A percentile compares a stretch with the other conserved stretches of the same genome.
phyloP scores from a whole-genome alignment of 2,888 invertebrate genomes.

The Azorinus chamasolen region DNA sequence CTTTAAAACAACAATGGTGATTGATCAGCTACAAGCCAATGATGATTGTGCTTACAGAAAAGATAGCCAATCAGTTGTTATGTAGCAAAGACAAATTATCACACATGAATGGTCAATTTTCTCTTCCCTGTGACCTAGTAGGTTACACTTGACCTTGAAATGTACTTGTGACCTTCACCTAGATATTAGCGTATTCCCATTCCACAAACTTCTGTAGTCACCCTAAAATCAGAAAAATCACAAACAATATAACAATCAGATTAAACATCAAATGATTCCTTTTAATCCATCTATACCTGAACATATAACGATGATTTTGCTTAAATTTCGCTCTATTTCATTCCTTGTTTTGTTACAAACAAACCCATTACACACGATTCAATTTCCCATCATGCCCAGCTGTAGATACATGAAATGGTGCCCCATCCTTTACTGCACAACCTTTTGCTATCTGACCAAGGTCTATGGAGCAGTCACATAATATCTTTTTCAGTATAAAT shows the following conservation, averaged over 20 bases:
- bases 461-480: no score
- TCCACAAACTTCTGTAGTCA: constrained; percentile 81
- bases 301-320: no score
- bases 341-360: no score
- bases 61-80: constrained; percentile 62
- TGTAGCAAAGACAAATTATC: constrained; percentile 63
- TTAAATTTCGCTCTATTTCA: no score
- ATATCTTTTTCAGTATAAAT: no score
- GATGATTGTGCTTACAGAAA: constrained; percentile 57
- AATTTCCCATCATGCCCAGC: no score
- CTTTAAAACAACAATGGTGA: constrained; percentile 59
- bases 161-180: constrained; percentile 22
- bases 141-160: constrained; percentile 29
- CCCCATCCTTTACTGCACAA: no score
- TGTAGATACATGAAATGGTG: no score
- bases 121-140: constrained; percentile 13
- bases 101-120: constrained; percentile 51
- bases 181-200: constrained; percentile 76
- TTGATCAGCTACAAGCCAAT: constrained; percentile 65
- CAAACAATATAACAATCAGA: constrained; percentile 30
- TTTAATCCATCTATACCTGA: no score
- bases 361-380: no score
- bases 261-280: no score
- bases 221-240: constrained; percentile 76
- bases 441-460: no score